Evolutionary conservation across 2,113 vertebrate genomes (phyloP).

Genomic region (Hemiscyllium ocellatum): DNA sequence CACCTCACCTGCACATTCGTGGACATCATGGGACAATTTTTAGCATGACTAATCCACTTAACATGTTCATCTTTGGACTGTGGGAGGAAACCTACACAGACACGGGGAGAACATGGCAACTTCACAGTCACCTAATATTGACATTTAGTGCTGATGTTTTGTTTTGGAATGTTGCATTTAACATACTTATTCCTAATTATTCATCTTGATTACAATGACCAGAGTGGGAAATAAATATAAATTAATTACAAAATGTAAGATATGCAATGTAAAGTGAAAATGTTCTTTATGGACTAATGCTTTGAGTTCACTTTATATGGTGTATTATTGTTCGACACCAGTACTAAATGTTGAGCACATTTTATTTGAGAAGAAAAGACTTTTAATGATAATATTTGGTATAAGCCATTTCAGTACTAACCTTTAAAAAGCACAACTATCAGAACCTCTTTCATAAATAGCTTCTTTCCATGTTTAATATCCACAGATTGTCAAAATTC

Average conservation of each 20-base stretch:
- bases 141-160: not conserved
- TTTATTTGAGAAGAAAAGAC: not conserved
- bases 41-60: too few relatives aligned
- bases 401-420: not conserved
- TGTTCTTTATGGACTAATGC: not conserved
- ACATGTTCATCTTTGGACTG: too few relatives aligned
- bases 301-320: not conserved
- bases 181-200: not conserved
- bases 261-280: not conserved
- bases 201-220: not conserved
- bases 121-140: too few relatives aligned
- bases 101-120: too few relatives aligned
- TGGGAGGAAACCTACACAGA: too few relatives aligned
- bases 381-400: not conserved
- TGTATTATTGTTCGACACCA: not conserved
- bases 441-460: not conserved
- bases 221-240: not conserved
- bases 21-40: too few relatives aligned
- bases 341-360: too few relatives aligned
- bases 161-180: not conserved
- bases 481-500: not conserved
- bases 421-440: not conserved
- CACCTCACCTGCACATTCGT: too few relatives aligned
- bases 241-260: not conserved
- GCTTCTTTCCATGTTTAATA: not conserved